phyloP scores from a whole-genome alignment of 2,888 invertebrate genomes.

The Trilocha varians region DNA sequence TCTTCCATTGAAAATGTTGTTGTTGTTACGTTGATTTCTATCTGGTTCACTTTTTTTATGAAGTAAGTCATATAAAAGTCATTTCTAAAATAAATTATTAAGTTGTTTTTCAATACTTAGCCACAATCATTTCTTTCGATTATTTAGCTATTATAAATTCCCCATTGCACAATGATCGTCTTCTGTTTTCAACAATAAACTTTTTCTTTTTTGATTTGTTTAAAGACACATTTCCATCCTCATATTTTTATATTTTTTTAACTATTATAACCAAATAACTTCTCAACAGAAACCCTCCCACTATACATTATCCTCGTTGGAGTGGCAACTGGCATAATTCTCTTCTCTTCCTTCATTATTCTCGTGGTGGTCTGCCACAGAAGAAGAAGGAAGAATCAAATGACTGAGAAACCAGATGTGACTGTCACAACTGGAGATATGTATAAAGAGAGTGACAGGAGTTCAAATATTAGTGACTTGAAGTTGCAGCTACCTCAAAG shows the following conservation, averaged over 20 bases:
- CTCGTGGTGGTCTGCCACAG: slow-evolving; percentile 85
- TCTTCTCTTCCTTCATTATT: slow-evolving; percentile 87
- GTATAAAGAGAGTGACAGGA: slow-evolving; percentile 86
- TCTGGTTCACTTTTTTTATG: too few species aligned
- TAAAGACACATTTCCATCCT: too few species aligned
- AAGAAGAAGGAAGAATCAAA: slow-evolving; percentile 68
- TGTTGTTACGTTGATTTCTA: not conserved
- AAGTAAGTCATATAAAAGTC: too few species aligned
- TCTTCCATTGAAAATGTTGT: slow-evolving; percentile 2
- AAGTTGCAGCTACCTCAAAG: slow-evolving; percentile 90
- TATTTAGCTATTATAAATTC: too few species aligned
- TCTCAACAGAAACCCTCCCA: slow-evolving; percentile 81
- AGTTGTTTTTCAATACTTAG: too few species aligned
- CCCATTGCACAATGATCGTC: too few species aligned
- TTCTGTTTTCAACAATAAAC: too few species aligned
- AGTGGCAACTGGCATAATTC: slow-evolving; percentile 86
- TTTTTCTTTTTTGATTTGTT: too few species aligned
- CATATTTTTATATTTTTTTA: too few species aligned
- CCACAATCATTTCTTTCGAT: too few species aligned
- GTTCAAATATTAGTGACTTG: slow-evolving; percentile 93
- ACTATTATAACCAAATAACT: too few species aligned
- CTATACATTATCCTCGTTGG: slow-evolving; percentile 88
- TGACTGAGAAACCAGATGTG: slow-evolving; percentile 75
- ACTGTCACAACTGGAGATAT: slow-evolving; percentile 55
- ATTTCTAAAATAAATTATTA: too few species aligned